Conservation (phyloP, 2,888 invertebrate species). For the Muschampia plurimacula region DNA sequence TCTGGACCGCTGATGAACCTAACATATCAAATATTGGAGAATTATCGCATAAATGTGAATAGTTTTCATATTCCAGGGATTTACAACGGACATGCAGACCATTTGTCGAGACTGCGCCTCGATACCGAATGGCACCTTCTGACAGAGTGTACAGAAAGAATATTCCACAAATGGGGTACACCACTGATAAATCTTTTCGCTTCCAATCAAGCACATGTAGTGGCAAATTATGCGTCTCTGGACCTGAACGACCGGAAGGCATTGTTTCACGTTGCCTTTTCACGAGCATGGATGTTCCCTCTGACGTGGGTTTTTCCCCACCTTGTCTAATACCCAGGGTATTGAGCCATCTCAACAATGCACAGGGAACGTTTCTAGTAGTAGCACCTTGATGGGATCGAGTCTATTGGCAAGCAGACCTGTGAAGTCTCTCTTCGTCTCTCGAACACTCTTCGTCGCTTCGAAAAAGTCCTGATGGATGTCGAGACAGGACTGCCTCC, state of each 20-base stretch:
- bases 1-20: neutral
- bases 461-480: neutral
- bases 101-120: neutral
- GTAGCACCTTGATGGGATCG: neutral
- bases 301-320: slow-evolving; percentile 12
- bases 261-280: neutral
- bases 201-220: neutral
- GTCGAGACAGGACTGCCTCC: neutral
- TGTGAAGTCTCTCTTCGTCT: too few species aligned
- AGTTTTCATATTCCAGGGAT: slow-evolving; percentile 1
- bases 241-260: neutral
- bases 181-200: neutral
- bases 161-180: neutral
- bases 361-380: slow-evolving; percentile 3
- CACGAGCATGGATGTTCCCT: neutral
- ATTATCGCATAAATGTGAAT: neutral
- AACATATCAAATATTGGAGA: neutral
- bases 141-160: neutral
- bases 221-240: neutral
- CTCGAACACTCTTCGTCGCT: neutral
- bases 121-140: neutral
- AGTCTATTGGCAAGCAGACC: neutral
- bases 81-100: neutral
- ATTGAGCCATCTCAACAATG: slow-evolving; percentile 9
- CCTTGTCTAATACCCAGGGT: slow-evolving; percentile 10